These are phyloP conservation scores for Sarcophaga carnaria DNA, from an alignment of 2,888 invertebrate species.

Conservation along the genomic window DNA sequence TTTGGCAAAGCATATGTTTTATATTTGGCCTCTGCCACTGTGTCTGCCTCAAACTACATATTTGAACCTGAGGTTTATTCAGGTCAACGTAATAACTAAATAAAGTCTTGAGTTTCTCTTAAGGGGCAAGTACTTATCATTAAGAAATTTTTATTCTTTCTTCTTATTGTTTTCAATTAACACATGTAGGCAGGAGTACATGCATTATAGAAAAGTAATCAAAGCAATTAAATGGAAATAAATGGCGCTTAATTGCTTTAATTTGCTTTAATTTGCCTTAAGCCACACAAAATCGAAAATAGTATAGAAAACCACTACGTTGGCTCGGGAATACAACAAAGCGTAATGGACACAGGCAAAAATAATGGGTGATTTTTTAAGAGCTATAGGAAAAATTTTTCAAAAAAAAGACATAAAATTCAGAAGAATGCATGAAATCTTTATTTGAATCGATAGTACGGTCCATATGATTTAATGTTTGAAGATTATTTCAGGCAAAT, in stretches of 20 bases:
- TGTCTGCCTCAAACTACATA: background rate
- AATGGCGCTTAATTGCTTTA: conserved; percentile 21
- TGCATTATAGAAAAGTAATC: conserved; percentile 16
- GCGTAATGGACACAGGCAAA: too few relatives aligned
- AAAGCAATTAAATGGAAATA: conserved; percentile 28
- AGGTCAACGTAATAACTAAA: conserved; percentile 27
- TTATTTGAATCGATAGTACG: too few relatives aligned
- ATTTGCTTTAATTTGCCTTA: background rate
- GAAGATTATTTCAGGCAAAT: too few relatives aligned
- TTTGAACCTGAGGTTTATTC: conserved; percentile 11
- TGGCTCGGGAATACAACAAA: too few relatives aligned
- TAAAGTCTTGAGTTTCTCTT: background rate
- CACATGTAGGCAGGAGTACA: too few relatives aligned
- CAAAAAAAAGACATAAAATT: too few relatives aligned
- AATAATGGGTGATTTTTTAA: too few relatives aligned
- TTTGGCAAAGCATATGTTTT: conserved; percentile 18
- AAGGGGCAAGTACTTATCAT: background rate
- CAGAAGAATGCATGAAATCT: too few relatives aligned
- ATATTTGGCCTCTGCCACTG: conserved; percentile 2
- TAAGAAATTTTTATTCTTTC: background rate
- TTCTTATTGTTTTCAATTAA: too few relatives aligned
- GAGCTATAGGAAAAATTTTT: too few relatives aligned
- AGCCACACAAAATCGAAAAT: background rate
- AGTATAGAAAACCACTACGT: too few relatives aligned
- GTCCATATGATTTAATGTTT: too few relatives aligned